These are phyloP conservation scores for Ichneumon xanthorius DNA, from an alignment of 2,888 invertebrate genomes.

Conservation along the genomic window DNA sequence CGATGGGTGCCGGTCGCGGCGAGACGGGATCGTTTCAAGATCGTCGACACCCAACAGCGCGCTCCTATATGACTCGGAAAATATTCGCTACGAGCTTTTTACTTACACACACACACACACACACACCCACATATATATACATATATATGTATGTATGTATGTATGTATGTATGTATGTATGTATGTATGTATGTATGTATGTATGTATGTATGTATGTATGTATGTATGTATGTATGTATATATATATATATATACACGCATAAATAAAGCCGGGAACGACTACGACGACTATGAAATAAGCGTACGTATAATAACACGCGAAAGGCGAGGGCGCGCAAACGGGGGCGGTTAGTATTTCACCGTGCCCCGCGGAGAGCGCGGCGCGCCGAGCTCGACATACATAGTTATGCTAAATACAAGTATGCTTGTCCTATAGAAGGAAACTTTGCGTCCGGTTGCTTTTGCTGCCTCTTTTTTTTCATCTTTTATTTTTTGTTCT, in stretches of 20 bases:
- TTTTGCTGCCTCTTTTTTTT: slow-evolving; percentile 22
- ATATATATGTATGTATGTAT: too few relatives aligned
- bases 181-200: too few relatives aligned
- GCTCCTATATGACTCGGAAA: not conserved
- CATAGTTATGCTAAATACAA: slow-evolving; percentile 7
- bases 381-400: not conserved
- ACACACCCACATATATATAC: too few relatives aligned
- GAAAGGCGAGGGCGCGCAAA: slow-evolving; percentile 6
- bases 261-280: not conserved
- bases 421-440: slow-evolving; percentile 11
- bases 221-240: too few relatives aligned
- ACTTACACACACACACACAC: not conserved
- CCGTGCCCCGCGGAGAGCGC: slow-evolving; percentile 10
- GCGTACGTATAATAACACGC: not conserved
- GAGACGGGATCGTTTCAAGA: slow-evolving; percentile 58
- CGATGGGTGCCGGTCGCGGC: slow-evolving; percentile 37
- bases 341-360: slow-evolving; percentile 33
- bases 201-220: too few relatives aligned
- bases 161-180: too few relatives aligned
- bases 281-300: slow-evolving; percentile 9
- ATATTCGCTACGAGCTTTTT: not conserved
- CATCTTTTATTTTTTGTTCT: slow-evolving; percentile 24
- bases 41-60: slow-evolving; percentile 47
- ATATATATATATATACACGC: too few relatives aligned
- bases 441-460: slow-evolving; percentile 19